These are phyloP conservation scores for Cerastoderma edule DNA, from an alignment of 2,888 invertebrate genomes.

Conservation along the genomic window DNA sequence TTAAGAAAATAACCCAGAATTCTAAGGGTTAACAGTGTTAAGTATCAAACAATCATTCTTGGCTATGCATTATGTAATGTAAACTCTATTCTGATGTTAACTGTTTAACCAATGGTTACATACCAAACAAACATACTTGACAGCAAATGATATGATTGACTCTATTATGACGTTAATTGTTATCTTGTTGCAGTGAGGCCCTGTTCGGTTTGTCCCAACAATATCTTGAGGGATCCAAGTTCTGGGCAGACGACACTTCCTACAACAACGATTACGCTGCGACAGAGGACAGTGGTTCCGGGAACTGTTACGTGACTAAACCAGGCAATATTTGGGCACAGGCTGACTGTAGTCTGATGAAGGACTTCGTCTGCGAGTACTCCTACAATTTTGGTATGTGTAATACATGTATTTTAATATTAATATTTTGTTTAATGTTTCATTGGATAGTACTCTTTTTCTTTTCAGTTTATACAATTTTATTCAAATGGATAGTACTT, in stretches of 20 bases:
- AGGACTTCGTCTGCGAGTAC: conserved; percentile 66
- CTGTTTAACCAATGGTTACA: no score
- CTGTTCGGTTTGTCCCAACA: conserved; percentile 69
- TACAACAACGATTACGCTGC: conserved; percentile 30
- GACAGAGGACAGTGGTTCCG: conserved; percentile 25
- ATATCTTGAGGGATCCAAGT: conserved; percentile 52
- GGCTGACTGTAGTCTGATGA: conserved; percentile 42
- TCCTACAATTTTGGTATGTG: conserved; percentile 50
- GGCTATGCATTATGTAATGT: no score
- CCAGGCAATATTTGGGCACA: conserved; percentile 48
- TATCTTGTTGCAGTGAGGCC: conserved; percentile 42
- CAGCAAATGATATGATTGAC: neutral
- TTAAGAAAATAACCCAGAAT: no score
- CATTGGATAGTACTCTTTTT: no score
- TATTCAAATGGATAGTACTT: no score
- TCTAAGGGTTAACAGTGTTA: no score
- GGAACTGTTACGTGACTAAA: conserved; percentile 56
- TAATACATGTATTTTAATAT: no score
- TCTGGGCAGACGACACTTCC: conserved; percentile 62
- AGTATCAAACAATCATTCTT: no score
- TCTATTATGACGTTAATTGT: neutral
- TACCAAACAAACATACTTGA: no score
- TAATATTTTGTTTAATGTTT: no score
- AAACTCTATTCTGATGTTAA: no score
- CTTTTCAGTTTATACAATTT: no score